Conservation (phyloP, 1,140 invertebrate genomes). For the Archivesica marissinica region DNA sequence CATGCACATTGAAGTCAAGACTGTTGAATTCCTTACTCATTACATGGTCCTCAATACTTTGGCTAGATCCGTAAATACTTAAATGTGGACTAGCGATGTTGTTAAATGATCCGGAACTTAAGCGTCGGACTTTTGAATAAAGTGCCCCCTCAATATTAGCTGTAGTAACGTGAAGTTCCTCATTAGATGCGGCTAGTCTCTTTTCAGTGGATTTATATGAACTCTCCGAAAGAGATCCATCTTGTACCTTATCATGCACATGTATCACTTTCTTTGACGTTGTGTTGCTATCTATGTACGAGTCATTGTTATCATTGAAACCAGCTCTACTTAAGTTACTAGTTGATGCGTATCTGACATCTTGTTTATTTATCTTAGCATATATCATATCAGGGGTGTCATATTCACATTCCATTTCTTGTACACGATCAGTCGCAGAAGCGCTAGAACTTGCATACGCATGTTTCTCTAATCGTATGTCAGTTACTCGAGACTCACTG, state of each 20-base stretch:
- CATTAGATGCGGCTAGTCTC: neutral
- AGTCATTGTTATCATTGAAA: neutral
- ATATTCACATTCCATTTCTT: conserved; percentile 23
- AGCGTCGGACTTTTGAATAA: conserved; percentile 31
- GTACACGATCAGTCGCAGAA: neutral
- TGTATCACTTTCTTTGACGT: neutral
- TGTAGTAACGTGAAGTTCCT: neutral
- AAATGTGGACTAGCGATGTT: conserved; percentile 16
- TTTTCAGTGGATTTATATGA: conserved; percentile 12
- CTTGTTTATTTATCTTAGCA: conserved; percentile 47
- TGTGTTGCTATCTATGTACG: neutral
- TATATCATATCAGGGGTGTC: conserved; percentile 42
- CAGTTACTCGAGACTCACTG: neutral
- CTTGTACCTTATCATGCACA: neutral
- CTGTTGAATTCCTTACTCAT: neutral
- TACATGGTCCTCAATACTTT: neutral
- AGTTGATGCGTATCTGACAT: conserved; percentile 6
- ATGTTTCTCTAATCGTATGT: neutral
- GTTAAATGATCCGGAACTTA: conserved; percentile 37
- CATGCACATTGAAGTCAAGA: neutral
- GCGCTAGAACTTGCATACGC: neutral
- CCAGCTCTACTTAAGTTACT: neutral
- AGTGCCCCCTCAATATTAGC: conserved; percentile 23
- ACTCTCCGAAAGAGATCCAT: neutral
- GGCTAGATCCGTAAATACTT: neutral